Base-by-base conservation (phyloP, 1,140 invertebrate genomes). In the Pseudomyrmex sp. region DNA sequence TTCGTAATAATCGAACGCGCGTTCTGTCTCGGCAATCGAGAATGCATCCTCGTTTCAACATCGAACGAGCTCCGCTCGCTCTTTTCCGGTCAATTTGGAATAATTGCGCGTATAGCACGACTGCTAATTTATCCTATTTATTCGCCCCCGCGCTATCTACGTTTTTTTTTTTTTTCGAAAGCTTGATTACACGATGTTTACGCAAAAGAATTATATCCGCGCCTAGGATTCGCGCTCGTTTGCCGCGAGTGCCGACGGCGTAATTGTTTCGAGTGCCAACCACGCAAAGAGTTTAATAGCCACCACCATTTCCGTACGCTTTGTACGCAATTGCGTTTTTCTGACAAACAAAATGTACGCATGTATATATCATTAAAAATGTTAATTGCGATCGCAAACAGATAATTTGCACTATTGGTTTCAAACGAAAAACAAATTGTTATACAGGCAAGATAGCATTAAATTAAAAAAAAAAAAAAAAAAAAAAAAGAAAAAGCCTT, bases 11-110 rank as follows among this genome's bases (percentile, higher is more conserved):
- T 35, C 35, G 5, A 7, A 52, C 50, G 50, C 50, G 50, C 50
- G 9, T 52, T 52, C 50, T 52, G 50, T 52, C 15, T 7, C n/a
- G 58, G 15, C n/a, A 18, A 82, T 88, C 70, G 68, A 62, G 48
- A 86, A 83, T 69, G 66, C 75, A 70, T 35, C 35, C 35, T 35
- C 75, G 66, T 83, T 59, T 84, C 87, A 76, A 63, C 48, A 56
- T 35, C 70, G 68, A 73, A 50, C 50, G 50, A 35, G 35, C 35
- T 35, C 23, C 63, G 73, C 80, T 73, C 70, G 68, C 70, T 82
- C 62, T 89, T 89, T 89, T 89, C 85, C 83, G 85, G 68, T 75
- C 83, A 89, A 89, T 89, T 87, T 87, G 74, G 61, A 80, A 74
- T 72, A 74, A 89, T 89, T 87, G 85, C 72, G 69, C 44, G 23